These are phyloP conservation scores for Serranus cabrilla DNA, from an alignment of 2,797 vertebrate species.

Conservation along the genomic window DNA sequence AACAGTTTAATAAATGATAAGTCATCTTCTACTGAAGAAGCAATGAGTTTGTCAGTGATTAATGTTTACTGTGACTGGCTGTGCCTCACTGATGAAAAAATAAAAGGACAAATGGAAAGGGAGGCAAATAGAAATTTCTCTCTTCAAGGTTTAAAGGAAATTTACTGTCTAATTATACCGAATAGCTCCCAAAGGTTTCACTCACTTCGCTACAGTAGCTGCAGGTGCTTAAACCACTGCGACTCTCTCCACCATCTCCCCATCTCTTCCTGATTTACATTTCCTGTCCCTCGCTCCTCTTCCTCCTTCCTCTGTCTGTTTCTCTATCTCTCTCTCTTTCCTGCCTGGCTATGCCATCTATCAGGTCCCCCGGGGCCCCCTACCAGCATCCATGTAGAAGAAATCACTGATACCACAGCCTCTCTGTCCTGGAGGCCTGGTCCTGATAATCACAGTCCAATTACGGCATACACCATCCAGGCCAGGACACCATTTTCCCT, in stretches of 20 bases:
- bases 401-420: conserved; percentile 95
- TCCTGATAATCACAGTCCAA: conserved; percentile 97
- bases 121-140: conserved; percentile 42
- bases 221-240: conserved; percentile 56
- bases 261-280: conserved; percentile 71
- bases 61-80: conserved; percentile 25
- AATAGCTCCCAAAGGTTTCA: conserved; percentile 73
- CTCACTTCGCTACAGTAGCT: conserved; percentile 64
- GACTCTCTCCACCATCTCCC: conserved; percentile 52
- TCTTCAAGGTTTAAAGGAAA: conserved; percentile 59
- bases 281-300: conserved; percentile 1
- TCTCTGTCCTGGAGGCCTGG: conserved; percentile 97
- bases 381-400: conserved; percentile 93
- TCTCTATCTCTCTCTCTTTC: conserved; percentile 53
- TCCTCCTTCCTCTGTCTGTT: conserved; percentile 23
- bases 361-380: conserved; percentile 96
- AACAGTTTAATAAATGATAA: conserved; percentile 20
- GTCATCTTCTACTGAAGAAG: not conserved
- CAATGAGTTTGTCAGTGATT: conserved; percentile 18
- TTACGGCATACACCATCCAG: conserved; percentile 94
- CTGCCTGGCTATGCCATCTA: conserved; percentile 65
- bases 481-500: conserved; percentile 97
- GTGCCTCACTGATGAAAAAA: conserved; percentile 36
- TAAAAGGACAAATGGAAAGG: conserved; percentile 43
- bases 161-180: conserved; percentile 76